These are phyloP conservation scores for Numenius arquata DNA, from an alignment of 2,113 vertebrate species.

Conservation along the genomic window DNA sequence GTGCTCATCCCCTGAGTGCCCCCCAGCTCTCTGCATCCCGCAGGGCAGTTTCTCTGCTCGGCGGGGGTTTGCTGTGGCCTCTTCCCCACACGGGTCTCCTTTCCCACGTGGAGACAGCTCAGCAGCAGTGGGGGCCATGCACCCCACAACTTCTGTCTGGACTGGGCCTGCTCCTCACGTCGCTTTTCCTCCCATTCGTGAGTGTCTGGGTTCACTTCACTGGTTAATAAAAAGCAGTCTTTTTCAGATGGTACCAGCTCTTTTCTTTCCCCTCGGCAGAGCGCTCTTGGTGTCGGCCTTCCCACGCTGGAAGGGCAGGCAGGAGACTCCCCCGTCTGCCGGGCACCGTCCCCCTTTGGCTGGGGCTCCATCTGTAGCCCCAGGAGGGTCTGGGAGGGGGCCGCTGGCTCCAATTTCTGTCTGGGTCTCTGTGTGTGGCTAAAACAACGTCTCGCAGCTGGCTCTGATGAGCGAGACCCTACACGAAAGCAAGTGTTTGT, in stretches of 20 bases:
- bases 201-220: neutral
- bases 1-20: neutral
- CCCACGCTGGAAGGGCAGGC: neutral
- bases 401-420: neutral
- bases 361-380: neutral
- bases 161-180: neutral
- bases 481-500: neutral
- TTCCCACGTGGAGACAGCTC: neutral
- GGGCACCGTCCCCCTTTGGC: fast-evolving
- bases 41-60: neutral
- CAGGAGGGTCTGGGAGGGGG: neutral
- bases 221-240: conserved; percentile 15
- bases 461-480: neutral
- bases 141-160: neutral
- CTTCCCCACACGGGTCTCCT: fast-evolving
- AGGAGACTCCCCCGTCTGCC: neutral
- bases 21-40: neutral
- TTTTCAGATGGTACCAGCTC: neutral
- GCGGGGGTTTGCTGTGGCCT: neutral
- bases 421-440: conserved; percentile 24
- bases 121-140: neutral
- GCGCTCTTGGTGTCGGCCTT: neutral
- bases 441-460: neutral
- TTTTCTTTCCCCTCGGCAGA: neutral
- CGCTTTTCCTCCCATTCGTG: neutral